These are phyloP conservation scores for Armadillidium nasatum DNA, from an alignment of 1,140 invertebrate species.

Conservation along the genomic window DNA sequence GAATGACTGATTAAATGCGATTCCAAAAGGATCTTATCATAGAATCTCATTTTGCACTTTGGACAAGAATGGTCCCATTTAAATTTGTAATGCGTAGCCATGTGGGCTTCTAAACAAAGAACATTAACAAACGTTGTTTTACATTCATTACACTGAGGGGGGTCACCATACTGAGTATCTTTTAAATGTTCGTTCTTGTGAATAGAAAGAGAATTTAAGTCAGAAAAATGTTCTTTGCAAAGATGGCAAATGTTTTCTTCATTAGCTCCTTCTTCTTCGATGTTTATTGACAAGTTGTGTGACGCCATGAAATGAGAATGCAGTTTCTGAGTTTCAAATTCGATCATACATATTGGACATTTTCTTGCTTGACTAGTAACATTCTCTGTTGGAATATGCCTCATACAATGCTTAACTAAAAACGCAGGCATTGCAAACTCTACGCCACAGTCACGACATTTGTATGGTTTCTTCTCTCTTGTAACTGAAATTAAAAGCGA, in stretches of 20 bases:
- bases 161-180: constrained; percentile 35
- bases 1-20: constrained; percentile 41
- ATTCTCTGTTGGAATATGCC: constrained; percentile 37
- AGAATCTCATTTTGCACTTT: constrained; percentile 38
- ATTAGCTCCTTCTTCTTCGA: constrained; percentile 31
- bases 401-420: constrained; percentile 43
- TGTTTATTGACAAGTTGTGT: constrained; percentile 36
- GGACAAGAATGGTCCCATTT: constrained; percentile 38
- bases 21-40: constrained; percentile 36
- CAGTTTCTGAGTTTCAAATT: constrained; percentile 38
- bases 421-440: constrained; percentile 43
- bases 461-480: constrained; percentile 40
- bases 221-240: constrained; percentile 35
- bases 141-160: constrained; percentile 33
- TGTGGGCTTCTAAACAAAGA: constrained; percentile 44
- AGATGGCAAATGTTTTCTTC: constrained; percentile 31
- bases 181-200: constrained; percentile 42
- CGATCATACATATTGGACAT: constrained; percentile 38
- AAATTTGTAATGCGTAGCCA: constrained; percentile 38
- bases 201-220: constrained; percentile 39
- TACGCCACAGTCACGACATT: constrained; percentile 42
- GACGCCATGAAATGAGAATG: constrained; percentile 33
- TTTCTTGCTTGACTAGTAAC: constrained; percentile 31
- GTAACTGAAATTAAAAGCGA: not conserved
- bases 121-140: constrained; percentile 43